Percentiles rank a stretch among this genome's conserved stretches.
phyloP scores from a whole-genome alignment of 92 coral and sea anemone species.

The Micromussa lordhowensis region DNA sequence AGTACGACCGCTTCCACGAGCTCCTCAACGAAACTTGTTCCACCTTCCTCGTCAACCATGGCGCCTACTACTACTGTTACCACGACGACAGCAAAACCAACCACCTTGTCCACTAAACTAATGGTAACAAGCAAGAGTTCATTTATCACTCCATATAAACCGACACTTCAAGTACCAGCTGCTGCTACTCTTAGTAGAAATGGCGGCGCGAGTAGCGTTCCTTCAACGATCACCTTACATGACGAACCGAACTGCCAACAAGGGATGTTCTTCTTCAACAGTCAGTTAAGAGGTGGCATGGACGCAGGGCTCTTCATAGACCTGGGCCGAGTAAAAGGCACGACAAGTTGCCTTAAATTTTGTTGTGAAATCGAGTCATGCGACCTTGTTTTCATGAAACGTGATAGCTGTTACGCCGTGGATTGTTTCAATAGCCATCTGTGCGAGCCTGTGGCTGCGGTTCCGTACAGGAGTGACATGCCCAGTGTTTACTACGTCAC shows the following conservation, averaged over 20 bases:
- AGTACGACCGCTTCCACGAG: slow-evolving; percentile 38
- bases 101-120: slow-evolving; percentile 1
- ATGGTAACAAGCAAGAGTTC: not conserved
- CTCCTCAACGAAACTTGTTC: slow-evolving; percentile 22
- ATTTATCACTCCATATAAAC: not conserved
- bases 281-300: slow-evolving; percentile 87
- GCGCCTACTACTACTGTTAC: slow-evolving; percentile 22
- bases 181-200: not conserved
- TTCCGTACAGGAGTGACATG: slow-evolving; percentile 58
- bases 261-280: slow-evolving; percentile 85
- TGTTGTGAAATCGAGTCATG: slow-evolving; percentile 91
- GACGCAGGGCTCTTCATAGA: slow-evolving; percentile 89
- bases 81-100: slow-evolving; percentile 21
- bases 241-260: slow-evolving; percentile 81
- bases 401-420: slow-evolving; percentile 86
- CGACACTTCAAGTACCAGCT: slow-evolving; percentile 15
- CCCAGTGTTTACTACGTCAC: slow-evolving; percentile 87
- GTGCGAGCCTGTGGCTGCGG: slow-evolving; percentile 83
- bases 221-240: slow-evolving; percentile 43
- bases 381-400: slow-evolving; percentile 80
- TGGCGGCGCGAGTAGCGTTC: not conserved
- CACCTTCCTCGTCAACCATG: slow-evolving; percentile 26
- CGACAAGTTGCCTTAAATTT: slow-evolving; percentile 80
- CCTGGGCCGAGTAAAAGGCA: slow-evolving; percentile 74
- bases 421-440: slow-evolving; percentile 80